phyloP scores from a whole-genome alignment of 2,888 invertebrate genomes.

The Cheilosia vernalis region DNA sequence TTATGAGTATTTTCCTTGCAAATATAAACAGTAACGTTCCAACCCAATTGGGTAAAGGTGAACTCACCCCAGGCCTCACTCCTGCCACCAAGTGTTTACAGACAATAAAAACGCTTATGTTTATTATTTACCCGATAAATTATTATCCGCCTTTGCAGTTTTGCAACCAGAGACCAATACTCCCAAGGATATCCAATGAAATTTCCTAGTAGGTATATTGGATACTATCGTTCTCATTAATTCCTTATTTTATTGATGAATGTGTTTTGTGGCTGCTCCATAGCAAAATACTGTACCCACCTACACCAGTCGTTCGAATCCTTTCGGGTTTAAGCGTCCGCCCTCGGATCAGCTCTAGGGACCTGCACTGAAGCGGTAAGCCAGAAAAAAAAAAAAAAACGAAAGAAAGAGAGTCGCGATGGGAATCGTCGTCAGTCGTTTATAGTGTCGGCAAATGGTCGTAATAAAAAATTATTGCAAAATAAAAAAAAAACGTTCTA shows the following conservation, averaged over 20 bases:
- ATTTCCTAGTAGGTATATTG: constrained; percentile 25
- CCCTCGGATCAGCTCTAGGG: constrained; percentile 1
- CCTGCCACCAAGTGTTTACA: constrained; percentile 44
- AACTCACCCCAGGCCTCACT: background rate
- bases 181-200: constrained; percentile 35
- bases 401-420: constrained; percentile 12
- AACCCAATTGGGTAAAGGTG: constrained; percentile 28
- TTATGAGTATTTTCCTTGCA: background rate
- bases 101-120: constrained; percentile 81
- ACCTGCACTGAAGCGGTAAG: constrained; percentile 13
- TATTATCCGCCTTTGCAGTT: constrained; percentile 69
- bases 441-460: constrained; percentile 66
- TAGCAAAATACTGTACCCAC: background rate
- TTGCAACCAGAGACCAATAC: background rate
- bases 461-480: constrained; percentile 82
- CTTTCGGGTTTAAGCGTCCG: constrained; percentile 22
- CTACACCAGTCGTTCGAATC: constrained; percentile 14
- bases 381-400: constrained; percentile 17
- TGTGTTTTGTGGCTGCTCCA: constrained; percentile 52
- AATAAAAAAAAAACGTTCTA: constrained; percentile 82
- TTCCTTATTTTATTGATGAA: constrained; percentile 63
- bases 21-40: background rate
- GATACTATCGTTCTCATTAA: constrained; percentile 61
- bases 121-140: constrained; percentile 81
- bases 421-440: constrained; percentile 61